Evolutionary conservation across 2,113 vertebrate genomes (phyloP), one percentile per base, ranked within the genome.

Genomic region (Phrynocephalus versicolor): DNA sequence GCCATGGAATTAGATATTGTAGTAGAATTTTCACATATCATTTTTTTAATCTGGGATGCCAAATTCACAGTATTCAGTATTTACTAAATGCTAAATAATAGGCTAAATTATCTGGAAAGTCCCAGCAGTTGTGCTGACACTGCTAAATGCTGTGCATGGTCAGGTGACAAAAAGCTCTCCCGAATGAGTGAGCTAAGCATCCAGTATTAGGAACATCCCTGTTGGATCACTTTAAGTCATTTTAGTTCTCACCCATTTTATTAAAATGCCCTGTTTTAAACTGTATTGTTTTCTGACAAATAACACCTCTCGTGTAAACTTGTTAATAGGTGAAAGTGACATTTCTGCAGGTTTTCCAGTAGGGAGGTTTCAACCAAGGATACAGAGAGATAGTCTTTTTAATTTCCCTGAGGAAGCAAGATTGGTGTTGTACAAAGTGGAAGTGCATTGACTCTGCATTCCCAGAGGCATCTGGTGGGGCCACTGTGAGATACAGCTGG

Each of bases 271-370:
- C 33, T 55, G 37, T 67, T 8, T 45, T n/a, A 67, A 45, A n/a
- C 37, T 67, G 14, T 57, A 57, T 33, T 58, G 30, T 27, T 74
- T 74, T 74, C 57, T 75, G 58, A 35, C 30, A 30, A 55, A 87
- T 75, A 82, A 57, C 25, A 23, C 33, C 45, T 45, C 76, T 33
- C 19, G 8, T 3, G 0, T 3, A 75, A 57, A 25, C 1, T 0
- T 0, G 55, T 2, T 14, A 57, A 57, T 71, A 27, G 65, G 35
- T 7, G 51, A 73, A 81, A 23, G 6, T 79, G 35, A 37, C 25
- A 27, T 79, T 84, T 87, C 65, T 51, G 69, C 69, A 87, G 27
- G 45, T 88, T 51, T 51, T 5, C 45, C 10, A 51, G 13, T 87
- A 80, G 51, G 19, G 69, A 83, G 62, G 62, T 67, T 30, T 27